Percentiles rank a stretch among this genome's conserved stretches.
These are phyloP conservation scores for Drosophila longiperda DNA, from an alignment of 2,888 invertebrate genomes.

Conservation along the genomic window DNA sequence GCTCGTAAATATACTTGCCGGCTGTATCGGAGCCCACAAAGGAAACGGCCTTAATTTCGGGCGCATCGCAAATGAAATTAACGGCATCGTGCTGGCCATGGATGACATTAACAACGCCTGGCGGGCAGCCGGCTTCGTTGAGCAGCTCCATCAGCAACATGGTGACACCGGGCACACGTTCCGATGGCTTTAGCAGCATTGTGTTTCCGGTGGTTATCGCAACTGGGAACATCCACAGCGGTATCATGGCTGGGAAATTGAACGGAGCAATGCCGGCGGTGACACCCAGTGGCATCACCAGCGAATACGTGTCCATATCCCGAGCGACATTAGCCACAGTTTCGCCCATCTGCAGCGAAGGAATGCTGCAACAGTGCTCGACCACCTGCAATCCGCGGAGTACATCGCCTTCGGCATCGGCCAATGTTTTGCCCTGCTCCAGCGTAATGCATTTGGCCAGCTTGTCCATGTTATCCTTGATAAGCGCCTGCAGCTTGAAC, in stretches of 20 bases:
- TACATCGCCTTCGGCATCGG: slow-evolving; percentile 99
- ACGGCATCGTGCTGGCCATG: slow-evolving; percentile 98
- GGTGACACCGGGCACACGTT: slow-evolving; percentile 98
- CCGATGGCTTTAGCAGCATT: slow-evolving; percentile 97
- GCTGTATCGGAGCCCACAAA: slow-evolving; percentile 99
- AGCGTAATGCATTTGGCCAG: slow-evolving; percentile 95
- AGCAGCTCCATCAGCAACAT: slow-evolving; percentile 97
- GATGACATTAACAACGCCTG: slow-evolving; percentile 97
- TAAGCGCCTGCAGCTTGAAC: slow-evolving; percentile 94
- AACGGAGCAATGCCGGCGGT: slow-evolving; percentile 98
- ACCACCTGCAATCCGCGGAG: slow-evolving; percentile 98
- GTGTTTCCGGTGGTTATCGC: slow-evolving; percentile 97
- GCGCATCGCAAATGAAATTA: slow-evolving; percentile 98
- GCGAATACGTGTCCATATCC: slow-evolving; percentile 98
- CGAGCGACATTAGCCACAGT: slow-evolving; percentile 92
- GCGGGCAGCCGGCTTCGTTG: slow-evolving; percentile 97
- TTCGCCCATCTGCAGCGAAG: slow-evolving; percentile 96
- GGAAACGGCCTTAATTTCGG: slow-evolving; percentile 97
- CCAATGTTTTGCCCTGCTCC: slow-evolving; percentile 98
- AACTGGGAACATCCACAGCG: slow-evolving; percentile 97
- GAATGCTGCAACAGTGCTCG: slow-evolving; percentile 97
- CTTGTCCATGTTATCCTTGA: slow-evolving; percentile 94
- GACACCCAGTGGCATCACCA: slow-evolving; percentile 94
- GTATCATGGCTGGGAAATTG: slow-evolving; percentile 99
- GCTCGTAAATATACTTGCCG: slow-evolving; percentile 97